Evolutionary conservation across 1,140 invertebrate genomes (phyloP).

Genomic region (Lepeophtheirus salmonis): DNA sequence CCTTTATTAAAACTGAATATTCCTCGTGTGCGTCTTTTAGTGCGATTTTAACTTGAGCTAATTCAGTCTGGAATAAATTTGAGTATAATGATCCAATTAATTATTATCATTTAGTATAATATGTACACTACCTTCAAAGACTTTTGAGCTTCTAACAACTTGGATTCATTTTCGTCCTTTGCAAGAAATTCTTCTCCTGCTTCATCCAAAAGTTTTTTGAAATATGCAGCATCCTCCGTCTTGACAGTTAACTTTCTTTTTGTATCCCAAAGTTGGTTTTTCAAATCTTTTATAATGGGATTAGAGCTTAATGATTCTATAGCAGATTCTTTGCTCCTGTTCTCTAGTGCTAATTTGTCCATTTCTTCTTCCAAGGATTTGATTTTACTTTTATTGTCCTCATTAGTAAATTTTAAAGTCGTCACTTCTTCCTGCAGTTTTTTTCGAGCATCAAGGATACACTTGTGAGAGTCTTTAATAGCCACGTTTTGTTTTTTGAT

Average conservation of each 20-base stretch:
- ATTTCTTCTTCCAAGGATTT: background rate
- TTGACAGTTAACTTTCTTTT: background rate
- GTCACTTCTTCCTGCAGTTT: constrained; percentile 5
- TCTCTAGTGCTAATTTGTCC: background rate
- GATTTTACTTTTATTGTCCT: background rate
- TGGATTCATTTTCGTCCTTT: background rate
- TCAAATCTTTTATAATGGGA: background rate
- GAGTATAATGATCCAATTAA: background rate
- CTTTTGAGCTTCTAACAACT: background rate
- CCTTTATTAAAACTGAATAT: background rate
- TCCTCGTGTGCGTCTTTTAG: background rate
- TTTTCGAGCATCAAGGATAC: background rate
- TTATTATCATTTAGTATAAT: background rate
- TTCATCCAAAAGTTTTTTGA: constrained; percentile 9
- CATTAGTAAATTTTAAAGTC: background rate
- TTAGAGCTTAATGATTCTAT: background rate
- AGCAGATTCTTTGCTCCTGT: background rate
- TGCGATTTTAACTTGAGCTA: background rate
- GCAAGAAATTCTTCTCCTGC: constrained; percentile 7
- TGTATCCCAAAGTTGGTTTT: background rate
- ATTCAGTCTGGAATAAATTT: background rate
- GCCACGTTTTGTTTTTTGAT: background rate
- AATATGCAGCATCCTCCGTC: background rate
- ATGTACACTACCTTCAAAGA: background rate
- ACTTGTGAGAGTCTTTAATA: background rate